phyloP scores from a whole-genome alignment of 2,888 invertebrate genomes.

The Scaptomyza tumidula region DNA sequence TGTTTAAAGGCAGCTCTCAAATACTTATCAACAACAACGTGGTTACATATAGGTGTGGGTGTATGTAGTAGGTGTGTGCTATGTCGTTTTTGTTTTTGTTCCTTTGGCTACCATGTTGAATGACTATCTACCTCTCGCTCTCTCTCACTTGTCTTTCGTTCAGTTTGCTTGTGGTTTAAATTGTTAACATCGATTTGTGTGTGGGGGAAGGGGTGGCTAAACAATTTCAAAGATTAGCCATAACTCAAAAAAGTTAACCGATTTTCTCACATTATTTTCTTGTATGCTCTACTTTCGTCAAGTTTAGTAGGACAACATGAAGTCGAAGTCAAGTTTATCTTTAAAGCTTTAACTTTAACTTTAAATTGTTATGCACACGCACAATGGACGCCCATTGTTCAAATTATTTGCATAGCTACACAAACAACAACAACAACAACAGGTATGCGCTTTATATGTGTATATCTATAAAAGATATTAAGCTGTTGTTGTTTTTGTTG shows the following conservation, averaged over 20 bases:
- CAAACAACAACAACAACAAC: slow-evolving; percentile 5
- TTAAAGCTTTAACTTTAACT: slow-evolving; percentile 5
- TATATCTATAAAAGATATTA: slow-evolving; percentile 44
- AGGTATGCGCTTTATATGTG: slow-evolving; percentile 6
- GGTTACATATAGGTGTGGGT: slow-evolving; percentile 10
- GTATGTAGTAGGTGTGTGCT: slow-evolving; percentile 1
- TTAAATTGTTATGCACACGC: slow-evolving; percentile 34
- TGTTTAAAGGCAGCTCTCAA: slow-evolving; percentile 27
- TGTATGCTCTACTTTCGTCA: background rate
- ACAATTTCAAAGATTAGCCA: no score
- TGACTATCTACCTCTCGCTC: background rate
- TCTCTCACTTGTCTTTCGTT: background rate
- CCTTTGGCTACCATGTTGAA: background rate
- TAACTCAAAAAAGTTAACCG: no score
- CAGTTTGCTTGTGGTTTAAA: slow-evolving; percentile 11
- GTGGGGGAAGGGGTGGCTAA: background rate
- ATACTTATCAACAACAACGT: slow-evolving; percentile 29
- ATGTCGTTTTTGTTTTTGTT: slow-evolving; percentile 6
- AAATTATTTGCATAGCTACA: slow-evolving; percentile 51
- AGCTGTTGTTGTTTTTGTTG: background rate
- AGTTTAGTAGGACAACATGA: background rate
- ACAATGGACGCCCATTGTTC: slow-evolving; percentile 52
- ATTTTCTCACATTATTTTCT: background rate
- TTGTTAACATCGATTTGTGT: slow-evolving; percentile 25
- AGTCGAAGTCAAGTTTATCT: background rate